These are phyloP conservation scores for Porites divaricata DNA, from an alignment of 92 coral and sea anemone species.

Conservation along the genomic window DNA sequence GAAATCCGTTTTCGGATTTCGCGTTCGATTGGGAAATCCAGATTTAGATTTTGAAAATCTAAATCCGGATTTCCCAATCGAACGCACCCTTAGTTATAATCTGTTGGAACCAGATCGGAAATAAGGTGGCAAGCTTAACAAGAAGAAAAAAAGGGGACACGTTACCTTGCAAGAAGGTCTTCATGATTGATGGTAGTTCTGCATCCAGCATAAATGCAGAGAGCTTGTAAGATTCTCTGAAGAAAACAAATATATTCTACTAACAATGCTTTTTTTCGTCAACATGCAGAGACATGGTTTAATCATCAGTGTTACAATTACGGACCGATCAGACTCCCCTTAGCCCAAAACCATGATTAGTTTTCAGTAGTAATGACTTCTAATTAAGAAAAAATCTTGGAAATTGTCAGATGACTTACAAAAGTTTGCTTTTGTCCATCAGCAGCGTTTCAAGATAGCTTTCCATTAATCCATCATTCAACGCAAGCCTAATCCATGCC, in stretches of 20 bases:
- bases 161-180: slow-evolving; percentile 88
- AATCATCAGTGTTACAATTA: no score
- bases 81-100: no score
- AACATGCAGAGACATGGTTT: no score
- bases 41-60: no score
- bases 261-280: no score
- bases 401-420: slow-evolving; percentile 48
- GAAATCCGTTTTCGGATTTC: no score
- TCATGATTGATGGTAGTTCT: slow-evolving; percentile 91
- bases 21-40: no score
- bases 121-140: neutral
- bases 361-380: no score
- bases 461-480: slow-evolving; percentile 95
- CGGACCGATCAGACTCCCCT: no score
- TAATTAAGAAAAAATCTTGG: neutral
- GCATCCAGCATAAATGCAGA: slow-evolving; percentile 85
- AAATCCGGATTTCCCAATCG: no score
- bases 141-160: neutral
- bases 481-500: slow-evolving; percentile 98
- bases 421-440: slow-evolving; percentile 76
- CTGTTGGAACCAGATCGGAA: neutral
- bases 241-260: neutral
- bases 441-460: slow-evolving; percentile 94
- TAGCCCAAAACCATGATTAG: no score
- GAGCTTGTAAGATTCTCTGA: slow-evolving; percentile 77